Evolutionary conservation across 2,888 invertebrate genomes (phyloP), one percentile per base, ranked within the genome.

Genomic region (Stenchaetothrips biformis): DNA sequence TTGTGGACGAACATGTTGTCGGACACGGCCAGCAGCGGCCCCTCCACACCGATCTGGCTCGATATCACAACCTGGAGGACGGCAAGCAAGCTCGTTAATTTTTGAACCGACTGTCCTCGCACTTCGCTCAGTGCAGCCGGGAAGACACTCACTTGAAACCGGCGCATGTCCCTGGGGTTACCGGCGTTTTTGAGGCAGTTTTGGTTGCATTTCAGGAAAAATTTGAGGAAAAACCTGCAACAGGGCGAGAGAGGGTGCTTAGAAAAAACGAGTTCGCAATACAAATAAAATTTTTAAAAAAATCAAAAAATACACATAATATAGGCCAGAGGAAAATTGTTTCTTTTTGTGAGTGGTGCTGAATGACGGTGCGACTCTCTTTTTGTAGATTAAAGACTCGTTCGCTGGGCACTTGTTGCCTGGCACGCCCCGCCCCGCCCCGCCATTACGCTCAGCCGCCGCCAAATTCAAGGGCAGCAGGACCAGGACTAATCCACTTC

Each of bases 1-100:
- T 99, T 99, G 90, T 99, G 99, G 82, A 99, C 99, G 89, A 99
- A 99, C 99, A 99, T 99, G 90, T 99, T 99, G 90, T 99, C 99
- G 53, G 99, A 99, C 85, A 99, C 95, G 81, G 99, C 98, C 85
- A 99, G 89, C 49, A 99, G 90, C 37, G 97, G 97, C 25, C 98
- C 98, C 86, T 99, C 98, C 80, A 99, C 97, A 86, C 94, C 92
- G 84, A 99, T 96, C 88, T 98, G 96, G 82, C 98, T 97, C 85
- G 97, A 94, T 88, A 99, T 95, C 84, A 99, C 97, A 87, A 99
- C 99, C 99, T 99, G 91, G 59, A 88, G 88, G 80, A 83, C 82
- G 83, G 82, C 82, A 6, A 53, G 16, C 53, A 6, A 53, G 6
- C 9, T 2, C 16, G 16, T 9, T 53, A 53, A 7, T 53, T 53